Base-by-base conservation (phyloP, 1,140 invertebrate genomes). In the Scylla paramamosain region DNA sequence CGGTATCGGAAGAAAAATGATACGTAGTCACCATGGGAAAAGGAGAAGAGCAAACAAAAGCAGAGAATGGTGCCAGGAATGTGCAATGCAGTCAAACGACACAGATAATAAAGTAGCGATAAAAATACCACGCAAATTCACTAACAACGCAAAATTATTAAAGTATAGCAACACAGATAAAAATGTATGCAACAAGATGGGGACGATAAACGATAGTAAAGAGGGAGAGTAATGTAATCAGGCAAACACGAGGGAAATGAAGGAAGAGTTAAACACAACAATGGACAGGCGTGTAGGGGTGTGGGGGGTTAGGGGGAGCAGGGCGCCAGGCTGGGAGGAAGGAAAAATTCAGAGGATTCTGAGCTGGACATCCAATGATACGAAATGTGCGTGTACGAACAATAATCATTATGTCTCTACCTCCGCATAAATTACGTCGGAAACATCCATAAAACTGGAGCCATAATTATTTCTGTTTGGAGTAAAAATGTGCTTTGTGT, bases 321-420 rank as follows among this genome's bases (percentile, higher is more conserved):
- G 48, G 25, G 84, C 7, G 93, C 10, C 20, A 45, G 29, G 93
- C 8, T 32, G 67, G 48, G 12, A 83, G 67, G 67, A 82, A 59
- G 31, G 48, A 67, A 28, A 25, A 6, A 29, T 31, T 16, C 12
- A 4, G 91, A 77, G 12, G 31, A 28, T n/a, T 32, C 32, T 39
- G 46, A n/a, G 46, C 7, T 67, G 77, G 77, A 91, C 59, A 91
- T 67, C 90, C 52, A 29, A 77, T 77, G 29, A 91, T 32, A 20
- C 52, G 90, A 77, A 77, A 46, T 59, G 45, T 77, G 67, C 77
- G 46, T 32, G 31, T 91, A 91, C 90, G 46, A 91, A 91, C 90
- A 48, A 91, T 77, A 91, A 20, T 67, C 52, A 91, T 91, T 77
- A 77, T 29, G 77, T 91, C 77, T 25, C 90, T 20, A 91, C 10